phyloP scores from a whole-genome alignment of 2,797 vertebrate species.

The Cynopterus sphinx region DNA sequence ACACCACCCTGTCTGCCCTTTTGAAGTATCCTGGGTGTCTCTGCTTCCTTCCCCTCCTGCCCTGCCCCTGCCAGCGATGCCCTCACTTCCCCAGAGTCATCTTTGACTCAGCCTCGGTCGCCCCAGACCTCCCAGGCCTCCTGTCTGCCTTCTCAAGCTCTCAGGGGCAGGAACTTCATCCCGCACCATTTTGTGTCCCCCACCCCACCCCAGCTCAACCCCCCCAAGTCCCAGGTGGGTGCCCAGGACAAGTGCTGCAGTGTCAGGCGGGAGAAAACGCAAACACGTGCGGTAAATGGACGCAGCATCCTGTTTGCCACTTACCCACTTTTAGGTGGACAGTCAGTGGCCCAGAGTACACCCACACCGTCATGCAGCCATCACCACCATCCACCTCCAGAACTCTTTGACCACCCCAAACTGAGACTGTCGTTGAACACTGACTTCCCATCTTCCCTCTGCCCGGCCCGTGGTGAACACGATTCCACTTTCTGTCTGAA shows the following conservation, averaged over 20 bases:
- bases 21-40: not conserved
- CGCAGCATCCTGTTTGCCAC: not conserved
- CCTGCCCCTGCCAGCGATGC: not conserved
- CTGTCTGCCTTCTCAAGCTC: not conserved
- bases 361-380: rapidly evolving
- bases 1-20: not conserved
- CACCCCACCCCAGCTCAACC: too few relatives aligned
- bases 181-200: not conserved
- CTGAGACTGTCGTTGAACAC: too few relatives aligned
- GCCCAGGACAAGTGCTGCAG: not conserved
- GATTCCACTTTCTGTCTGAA: not conserved
- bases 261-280: rapidly evolving
- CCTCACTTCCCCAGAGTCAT: not conserved
- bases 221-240: not conserved
- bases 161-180: not conserved
- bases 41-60: not conserved
- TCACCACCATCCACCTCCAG: not conserved
- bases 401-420: not conserved
- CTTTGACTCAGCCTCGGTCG: not conserved
- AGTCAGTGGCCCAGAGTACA: not conserved
- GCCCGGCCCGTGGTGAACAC: too few relatives aligned
- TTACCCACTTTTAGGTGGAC: not conserved
- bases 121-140: not conserved
- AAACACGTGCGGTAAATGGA: not conserved
- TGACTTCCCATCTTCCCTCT: too few relatives aligned